Evolutionary conservation across 2,113 vertebrate species (phyloP), one percentile per base, ranked within the genome.

Genomic region (Sebastes fasciatus): DNA sequence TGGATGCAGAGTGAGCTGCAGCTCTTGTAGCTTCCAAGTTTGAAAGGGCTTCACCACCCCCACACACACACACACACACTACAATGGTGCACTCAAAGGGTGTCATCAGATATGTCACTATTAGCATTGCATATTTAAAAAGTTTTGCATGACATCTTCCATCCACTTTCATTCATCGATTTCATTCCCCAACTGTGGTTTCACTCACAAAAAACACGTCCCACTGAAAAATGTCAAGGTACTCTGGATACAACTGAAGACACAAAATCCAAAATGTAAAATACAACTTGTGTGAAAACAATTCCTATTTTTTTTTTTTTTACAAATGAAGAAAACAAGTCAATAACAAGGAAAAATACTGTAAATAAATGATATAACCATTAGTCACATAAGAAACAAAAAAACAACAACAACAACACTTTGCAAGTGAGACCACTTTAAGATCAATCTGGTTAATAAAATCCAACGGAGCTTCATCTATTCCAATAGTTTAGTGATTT

Each of bases 241-340:
- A 94, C 94, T 94, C 88, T 91, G 79, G 79, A 93, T 89, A 92
- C 76, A 91, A 94, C 87, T 87, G 60, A 88, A 87, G 86, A 92
- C 88, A 91, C 86, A 87, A 77, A 77, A 60, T 82, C 86, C 82
- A 64, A 57, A 86, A 84, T 77, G 51, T 61, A 71, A 76, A 82
- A 82, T 63, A 78, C 49, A 88, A 78, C 52, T 40, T 46, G 8
- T 75, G 68, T 67, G 21, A 85, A 86, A 80, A 84, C 16, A 83
- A 74, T 58, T 40, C 4, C 12, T 14, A 17, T 26, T 26, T 26
- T 26, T 26, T 26, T 26, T 26, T 26, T 26, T 26, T 81, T 62
- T 55, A 79, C 43, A 80, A 14, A 77, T 40, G 62, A 63, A 80
- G 43, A 74, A 66, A 82, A 23, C 11, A 55, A 79, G 14, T 42